phyloP scores from a whole-genome alignment of 1,140 invertebrate genomes.

The Zelostemma sp. region DNA sequence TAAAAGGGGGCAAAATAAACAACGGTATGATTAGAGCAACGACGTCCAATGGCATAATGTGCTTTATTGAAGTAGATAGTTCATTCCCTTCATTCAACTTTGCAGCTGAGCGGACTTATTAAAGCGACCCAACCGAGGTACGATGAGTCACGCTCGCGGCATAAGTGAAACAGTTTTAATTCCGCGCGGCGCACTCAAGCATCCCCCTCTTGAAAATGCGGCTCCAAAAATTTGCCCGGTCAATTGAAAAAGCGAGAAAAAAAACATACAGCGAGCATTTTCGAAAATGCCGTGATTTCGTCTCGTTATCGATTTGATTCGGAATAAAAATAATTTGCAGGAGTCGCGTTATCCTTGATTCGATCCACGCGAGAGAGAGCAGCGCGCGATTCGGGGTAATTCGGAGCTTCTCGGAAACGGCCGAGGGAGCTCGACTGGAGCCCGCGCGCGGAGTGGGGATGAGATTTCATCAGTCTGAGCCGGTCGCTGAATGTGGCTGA shows the following conservation, averaged over 20 bases:
- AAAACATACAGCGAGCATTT: neutral
- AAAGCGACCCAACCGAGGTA: slow-evolving; percentile 18
- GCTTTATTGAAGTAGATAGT: slow-evolving; percentile 19
- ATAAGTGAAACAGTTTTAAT: slow-evolving; percentile 19
- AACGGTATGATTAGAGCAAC: neutral
- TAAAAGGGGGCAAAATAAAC: no score
- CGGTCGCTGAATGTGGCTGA: slow-evolving; percentile 77
- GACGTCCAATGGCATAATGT: slow-evolving; percentile 16
- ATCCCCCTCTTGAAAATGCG: neutral
- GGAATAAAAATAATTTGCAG: neutral
- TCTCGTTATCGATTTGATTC: no score
- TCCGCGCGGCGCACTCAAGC: slow-evolving; percentile 2
- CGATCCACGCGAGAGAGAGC: slow-evolving; percentile 43
- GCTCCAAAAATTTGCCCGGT: neutral
- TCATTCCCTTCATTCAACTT: slow-evolving; percentile 16
- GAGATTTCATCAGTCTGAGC: slow-evolving; percentile 71
- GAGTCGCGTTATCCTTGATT: slow-evolving; percentile 38
- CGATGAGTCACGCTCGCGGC: slow-evolving; percentile 20
- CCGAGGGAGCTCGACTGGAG: slow-evolving; percentile 36
- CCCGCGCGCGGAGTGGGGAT: slow-evolving; percentile 38
- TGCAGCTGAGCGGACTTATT: slow-evolving; percentile 10
- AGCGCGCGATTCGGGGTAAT: slow-evolving; percentile 18
- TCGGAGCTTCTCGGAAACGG: slow-evolving; percentile 25
- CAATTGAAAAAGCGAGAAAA: slow-evolving; percentile 10
- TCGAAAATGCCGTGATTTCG: no score